Base-by-base conservation (phyloP, 2,113 vertebrate genomes). In the Rallus limicola region DNA sequence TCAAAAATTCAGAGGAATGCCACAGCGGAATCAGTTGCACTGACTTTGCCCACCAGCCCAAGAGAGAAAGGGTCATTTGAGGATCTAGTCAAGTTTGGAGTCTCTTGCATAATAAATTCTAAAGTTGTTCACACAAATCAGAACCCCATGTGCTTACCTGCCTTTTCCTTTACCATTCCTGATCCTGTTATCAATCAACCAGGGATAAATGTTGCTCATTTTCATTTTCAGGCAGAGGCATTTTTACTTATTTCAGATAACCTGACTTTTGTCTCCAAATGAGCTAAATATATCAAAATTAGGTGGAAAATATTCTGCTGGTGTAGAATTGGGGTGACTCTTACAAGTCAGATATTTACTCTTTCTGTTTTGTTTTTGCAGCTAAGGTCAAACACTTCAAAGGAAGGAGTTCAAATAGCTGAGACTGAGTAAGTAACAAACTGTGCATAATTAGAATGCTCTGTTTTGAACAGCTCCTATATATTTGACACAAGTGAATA, bases 401-500 rank as follows among this genome's bases (percentile, higher is more conserved):
- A 95, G 33, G 40, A 74, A 53, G 29, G 56, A 87, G 70, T 82
- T 95, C 67, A 93, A 83, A 91, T 56, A 86, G 42, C 70, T 93
- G 62, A 95, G 63, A 81, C 60, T 80, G 56, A 89, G 31, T 64
- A 60, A 84, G 75, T 67, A 97, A 95, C 93, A 95, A 96, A 93
- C 82, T 79, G 76, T 74, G 82, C 58, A 67, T 93, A 94, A 95
- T 95, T 97, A 96, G 77, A 94, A 82, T 64, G 55, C 26, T 87
- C 78, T 93, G 72, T 94, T 95, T 93, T 74, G 75, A 97, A 76
- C 86, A 94, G 55, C 88, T 87, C 50, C 40, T 75, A 65, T 96
- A 82, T 78, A 93, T 92, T 84, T 92, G 93, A 92, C 83, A 78
- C 55, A 34, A 94, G 82, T 60, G 86, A 96, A 90, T 94, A 96